Evolutionary conservation across 2,113 vertebrate genomes (phyloP).

Genomic region (Dendropsophus ebraccatus): DNA sequence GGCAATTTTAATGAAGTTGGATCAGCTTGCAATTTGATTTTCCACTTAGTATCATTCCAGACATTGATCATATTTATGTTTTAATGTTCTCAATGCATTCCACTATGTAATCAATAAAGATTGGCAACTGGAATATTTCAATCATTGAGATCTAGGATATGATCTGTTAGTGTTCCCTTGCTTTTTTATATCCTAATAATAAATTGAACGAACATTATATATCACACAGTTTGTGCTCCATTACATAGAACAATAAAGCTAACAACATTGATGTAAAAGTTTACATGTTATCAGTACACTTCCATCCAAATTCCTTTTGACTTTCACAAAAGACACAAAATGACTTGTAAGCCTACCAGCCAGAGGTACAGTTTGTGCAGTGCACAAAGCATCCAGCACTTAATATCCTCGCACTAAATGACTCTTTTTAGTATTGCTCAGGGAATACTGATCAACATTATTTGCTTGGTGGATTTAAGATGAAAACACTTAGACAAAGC

Average conservation of each 20-base stretch:
- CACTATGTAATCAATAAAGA: too few species aligned
- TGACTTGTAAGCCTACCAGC: background rate
- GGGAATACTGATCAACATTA: conserved; percentile 35
- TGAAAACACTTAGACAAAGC: conserved; percentile 12
- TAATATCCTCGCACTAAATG: conserved; percentile 19
- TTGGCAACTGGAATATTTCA: too few species aligned
- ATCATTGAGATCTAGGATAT: too few species aligned
- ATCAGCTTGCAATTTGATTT: too few species aligned
- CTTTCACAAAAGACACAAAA: conserved; percentile 1
- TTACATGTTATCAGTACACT: background rate
- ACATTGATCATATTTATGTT: too few species aligned
- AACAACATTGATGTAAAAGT: background rate
- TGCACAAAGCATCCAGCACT: background rate
- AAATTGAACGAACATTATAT: too few species aligned
- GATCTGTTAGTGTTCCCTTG: too few species aligned
- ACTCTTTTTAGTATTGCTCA: background rate
- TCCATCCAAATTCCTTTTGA: background rate
- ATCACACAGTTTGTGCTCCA: background rate
- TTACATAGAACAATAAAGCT: background rate
- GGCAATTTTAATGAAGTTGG: too few species aligned
- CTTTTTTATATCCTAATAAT: too few species aligned
- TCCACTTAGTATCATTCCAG: too few species aligned
- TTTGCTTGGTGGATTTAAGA: conserved; percentile 11
- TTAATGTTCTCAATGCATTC: too few species aligned
- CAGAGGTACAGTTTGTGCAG: background rate